Percentiles rank a stretch among this genome's conserved stretches.
phyloP scores from a whole-genome alignment of 2,888 invertebrate genomes.

The Boloria euphrosyne region DNA sequence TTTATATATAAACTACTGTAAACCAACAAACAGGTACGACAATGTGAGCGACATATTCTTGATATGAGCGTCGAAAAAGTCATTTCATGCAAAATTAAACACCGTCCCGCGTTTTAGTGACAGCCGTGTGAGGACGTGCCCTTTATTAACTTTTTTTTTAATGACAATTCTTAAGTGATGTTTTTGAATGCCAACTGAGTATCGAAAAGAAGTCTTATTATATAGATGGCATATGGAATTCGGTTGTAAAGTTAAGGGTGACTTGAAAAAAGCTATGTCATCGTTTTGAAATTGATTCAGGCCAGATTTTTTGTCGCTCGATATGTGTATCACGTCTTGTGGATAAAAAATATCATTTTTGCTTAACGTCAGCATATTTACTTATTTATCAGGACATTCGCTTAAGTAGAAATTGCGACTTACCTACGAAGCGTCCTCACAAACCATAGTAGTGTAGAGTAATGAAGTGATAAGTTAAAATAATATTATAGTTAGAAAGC shows the following conservation, averaged over 20 bases:
- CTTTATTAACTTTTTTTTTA: slow-evolving; percentile 36
- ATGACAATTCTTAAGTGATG: slow-evolving; percentile 6
- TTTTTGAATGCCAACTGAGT: not conserved
- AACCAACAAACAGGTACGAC: slow-evolving; percentile 2
- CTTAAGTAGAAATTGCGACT: too few species aligned
- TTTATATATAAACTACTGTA: not conserved
- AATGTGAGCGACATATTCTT: slow-evolving; percentile 18
- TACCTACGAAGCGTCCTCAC: too few species aligned
- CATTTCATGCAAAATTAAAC: slow-evolving; percentile 76
- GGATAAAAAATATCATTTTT: slow-evolving; percentile 17
- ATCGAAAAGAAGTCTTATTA: slow-evolving; percentile 11
- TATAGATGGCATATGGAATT: not conserved
- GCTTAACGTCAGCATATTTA: not conserved
- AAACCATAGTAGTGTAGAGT: too few species aligned
- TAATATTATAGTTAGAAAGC: too few species aligned
- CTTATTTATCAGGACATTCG: too few species aligned
- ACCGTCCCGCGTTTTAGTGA: slow-evolving; percentile 43
- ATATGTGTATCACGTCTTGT: slow-evolving; percentile 30
- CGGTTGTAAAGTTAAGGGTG: slow-evolving; percentile 2
- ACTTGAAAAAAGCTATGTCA: slow-evolving; percentile 36
- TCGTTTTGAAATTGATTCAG: slow-evolving; percentile 36
- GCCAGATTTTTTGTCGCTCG: slow-evolving; percentile 31
- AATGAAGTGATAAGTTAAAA: too few species aligned
- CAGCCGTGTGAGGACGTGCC: slow-evolving; percentile 28
- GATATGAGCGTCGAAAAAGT: slow-evolving; percentile 52